Evolutionary conservation across 2,113 vertebrate genomes (phyloP), one percentile per base, ranked within the genome.

Genomic region (Sakesphorus luctuosus): DNA sequence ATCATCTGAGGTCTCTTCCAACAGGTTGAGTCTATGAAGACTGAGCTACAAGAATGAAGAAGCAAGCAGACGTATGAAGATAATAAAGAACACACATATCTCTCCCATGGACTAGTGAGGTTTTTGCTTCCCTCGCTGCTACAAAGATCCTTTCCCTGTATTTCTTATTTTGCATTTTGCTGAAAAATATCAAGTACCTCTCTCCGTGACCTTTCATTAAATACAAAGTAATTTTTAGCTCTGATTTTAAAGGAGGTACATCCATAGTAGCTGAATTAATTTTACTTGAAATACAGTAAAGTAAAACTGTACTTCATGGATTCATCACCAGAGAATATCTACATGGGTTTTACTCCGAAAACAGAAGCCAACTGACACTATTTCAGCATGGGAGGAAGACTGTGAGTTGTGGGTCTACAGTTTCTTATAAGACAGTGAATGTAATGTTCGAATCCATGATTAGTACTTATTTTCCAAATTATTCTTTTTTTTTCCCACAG

Each of bases 401-500:
- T 25, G 18, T 7, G 13, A n/a, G 28, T 35, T 75, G 36, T 24
- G 18, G 4, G 11, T 58, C 13, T 74, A 25, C 17, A 28, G 10
- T 50, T 86, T 66, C 43, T 74, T 53, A 4, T 33, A 74, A 47
- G 33, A 68, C 1, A 87, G 49, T 18, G 83, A 89, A 81, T 2
- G 43, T 18, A 23, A 2, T 24, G 15, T 18, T 84, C 8, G 67
- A 63, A 35, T 29, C 10, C 21, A 28, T 50, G 69, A 50, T 76
- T 44, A 38, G 4, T 46, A 86, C 12, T 7, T 68, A 21, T 88
- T 83, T 85, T 62, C 46, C 83, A 58, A 91, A 65, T 14, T 3
- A 0, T 5, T 66, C 11, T 46, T 65, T 79, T 33, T 65, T 5
- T 72, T 13, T 1, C 3, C 5, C 5, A 69, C 6, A 65, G 40